Conservation (phyloP, 2,888 invertebrate genomes). For the Lucinisca nassula region DNA sequence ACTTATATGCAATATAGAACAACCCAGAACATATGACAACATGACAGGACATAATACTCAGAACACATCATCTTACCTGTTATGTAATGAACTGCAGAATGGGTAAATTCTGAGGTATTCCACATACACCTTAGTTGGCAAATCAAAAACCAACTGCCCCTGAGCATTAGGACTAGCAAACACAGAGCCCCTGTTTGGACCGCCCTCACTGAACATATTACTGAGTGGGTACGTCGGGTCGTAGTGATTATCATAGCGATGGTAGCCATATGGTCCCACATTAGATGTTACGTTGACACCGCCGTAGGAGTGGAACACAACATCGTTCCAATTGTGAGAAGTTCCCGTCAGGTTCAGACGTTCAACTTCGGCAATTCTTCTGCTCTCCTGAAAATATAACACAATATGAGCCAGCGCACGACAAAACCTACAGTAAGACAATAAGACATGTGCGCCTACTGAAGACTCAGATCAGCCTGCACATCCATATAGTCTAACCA, state of each 20-base stretch:
- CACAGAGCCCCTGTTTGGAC: slow-evolving; percentile 30
- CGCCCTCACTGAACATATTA: slow-evolving; percentile 37
- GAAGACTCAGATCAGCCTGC: too few relatives aligned
- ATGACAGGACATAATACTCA: too few relatives aligned
- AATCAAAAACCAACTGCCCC: slow-evolving; percentile 64
- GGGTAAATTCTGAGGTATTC: slow-evolving; percentile 76
- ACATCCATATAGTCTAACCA: too few relatives aligned
- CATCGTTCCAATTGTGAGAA: slow-evolving; percentile 3
- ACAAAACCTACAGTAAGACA: too few relatives aligned
- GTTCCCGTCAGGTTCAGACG: slow-evolving; percentile 63
- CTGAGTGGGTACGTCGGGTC: slow-evolving; percentile 37
- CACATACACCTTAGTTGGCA: slow-evolving; percentile 72
- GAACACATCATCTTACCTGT: neutral
- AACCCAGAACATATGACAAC: too few relatives aligned
- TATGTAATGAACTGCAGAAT: slow-evolving; percentile 52
- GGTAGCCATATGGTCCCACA: slow-evolving; percentile 45
- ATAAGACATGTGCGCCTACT: too few relatives aligned
- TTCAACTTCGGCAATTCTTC: slow-evolving; percentile 71
- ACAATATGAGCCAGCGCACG: too few relatives aligned
- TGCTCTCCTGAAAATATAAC: slow-evolving; percentile 27
- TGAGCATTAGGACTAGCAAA: slow-evolving; percentile 30
- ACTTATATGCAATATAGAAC: too few relatives aligned
- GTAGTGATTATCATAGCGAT: slow-evolving; percentile 8
- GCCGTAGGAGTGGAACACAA: slow-evolving; percentile 60
- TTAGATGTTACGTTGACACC: slow-evolving; percentile 66